Base-by-base conservation (phyloP, 2,113 vertebrate species). In the Microtus ochrogaster region DNA sequence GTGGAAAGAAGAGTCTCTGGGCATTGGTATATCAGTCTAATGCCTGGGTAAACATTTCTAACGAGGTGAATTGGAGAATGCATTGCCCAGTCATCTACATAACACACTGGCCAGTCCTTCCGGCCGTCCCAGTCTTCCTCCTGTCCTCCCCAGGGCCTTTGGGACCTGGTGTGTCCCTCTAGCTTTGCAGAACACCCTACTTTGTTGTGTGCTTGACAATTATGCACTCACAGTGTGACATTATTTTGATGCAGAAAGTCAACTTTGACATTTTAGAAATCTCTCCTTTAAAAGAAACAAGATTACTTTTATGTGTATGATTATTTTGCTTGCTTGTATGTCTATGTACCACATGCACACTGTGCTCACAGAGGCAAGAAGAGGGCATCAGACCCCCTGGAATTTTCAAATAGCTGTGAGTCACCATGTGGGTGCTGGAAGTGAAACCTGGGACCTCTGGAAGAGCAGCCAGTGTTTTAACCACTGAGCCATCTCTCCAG, bases 231-330 rank as follows among this genome's bases (percentile, higher is more conserved):
- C 30, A 63, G 17, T 77, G 17, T 39, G 6, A 17, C 11, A 36
- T 63, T 74, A 55, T 85, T 86, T 58, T 82, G 49, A 90, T n/a
- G 61, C 2, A 17, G 12, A 91, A 65, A 21, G 66, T 36, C 39
- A 61, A 28, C 24, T 89, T 65, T 90, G 10, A 36, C 52, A 63
- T 74, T 89, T 88, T 61, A 72, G 41, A 91, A 96, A 73, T n/a
- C n/a, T 39, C 21, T 82, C 17, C 39, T 58, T 21, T 21, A 52
- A 79, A 77, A 26, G 17, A 26, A 30, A 47, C 6, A 24, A 78
- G 33, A 79, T 21, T 78, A 21, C 16, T 78, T 78, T 49, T 33
- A 33, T 36, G 47, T 79, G 30, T 79, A 52, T 52, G 58, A 58
- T 58, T 58, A 58, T 58, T 58, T 58, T 58, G 58, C 58, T 58